Percentiles rank a stretch among this genome's conserved stretches.
These are phyloP conservation scores for Limosa lapponica DNA, from an alignment of 2,797 vertebrate genomes.

Conservation along the genomic window DNA sequence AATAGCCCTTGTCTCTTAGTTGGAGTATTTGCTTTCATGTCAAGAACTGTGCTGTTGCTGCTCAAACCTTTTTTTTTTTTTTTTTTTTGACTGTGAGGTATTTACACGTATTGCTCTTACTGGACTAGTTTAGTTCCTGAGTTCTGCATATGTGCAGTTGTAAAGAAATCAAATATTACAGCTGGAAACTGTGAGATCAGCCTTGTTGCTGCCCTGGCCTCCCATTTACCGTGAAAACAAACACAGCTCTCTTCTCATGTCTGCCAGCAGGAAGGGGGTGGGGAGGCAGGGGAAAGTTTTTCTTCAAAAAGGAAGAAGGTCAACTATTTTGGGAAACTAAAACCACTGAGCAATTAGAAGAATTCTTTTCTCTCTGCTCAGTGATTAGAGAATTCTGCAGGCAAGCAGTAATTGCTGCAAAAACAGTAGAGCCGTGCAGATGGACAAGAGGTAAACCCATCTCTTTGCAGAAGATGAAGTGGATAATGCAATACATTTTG, in stretches of 20 bases:
- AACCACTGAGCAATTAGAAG: slow-evolving; percentile 50
- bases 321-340: slow-evolving; percentile 65
- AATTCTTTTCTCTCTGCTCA: slow-evolving; percentile 43
- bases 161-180: slow-evolving; percentile 66
- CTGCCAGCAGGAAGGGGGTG: slow-evolving; percentile 52
- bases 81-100: background rate
- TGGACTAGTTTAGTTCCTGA: slow-evolving; percentile 6
- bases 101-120: background rate
- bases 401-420: slow-evolving; percentile 11
- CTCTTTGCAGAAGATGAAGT: background rate
- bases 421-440: background rate
- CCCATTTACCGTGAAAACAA: slow-evolving; percentile 45
- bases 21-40: background rate
- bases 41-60: background rate
- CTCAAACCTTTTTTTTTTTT: background rate
- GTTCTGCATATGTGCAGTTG: slow-evolving; percentile 47
- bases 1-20: background rate
- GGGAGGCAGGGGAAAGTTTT: slow-evolving; percentile 41
- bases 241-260: slow-evolving; percentile 48
- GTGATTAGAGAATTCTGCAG: slow-evolving; percentile 50
- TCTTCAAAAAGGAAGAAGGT: slow-evolving; percentile 47
- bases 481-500: background rate
- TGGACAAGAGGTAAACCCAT: background rate
- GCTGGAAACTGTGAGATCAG: slow-evolving; percentile 67
- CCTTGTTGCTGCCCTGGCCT: background rate